Evolutionary conservation across 2,113 vertebrate genomes (phyloP).

Genomic region (Nasalis larvatus): DNA sequence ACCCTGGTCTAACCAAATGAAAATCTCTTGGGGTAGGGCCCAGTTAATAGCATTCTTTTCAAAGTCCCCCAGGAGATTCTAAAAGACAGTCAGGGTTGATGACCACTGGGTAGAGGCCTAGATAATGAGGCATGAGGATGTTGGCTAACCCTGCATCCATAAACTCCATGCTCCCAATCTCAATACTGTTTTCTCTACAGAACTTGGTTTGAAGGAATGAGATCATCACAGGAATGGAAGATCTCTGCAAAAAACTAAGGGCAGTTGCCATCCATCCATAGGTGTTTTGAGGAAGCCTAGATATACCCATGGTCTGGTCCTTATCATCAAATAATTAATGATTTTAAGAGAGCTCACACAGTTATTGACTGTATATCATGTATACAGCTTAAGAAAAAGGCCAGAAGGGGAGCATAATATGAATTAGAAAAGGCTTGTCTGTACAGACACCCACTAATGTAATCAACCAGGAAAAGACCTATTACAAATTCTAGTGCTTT

Average conservation of each 20-base stretch:
- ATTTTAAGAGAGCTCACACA: slow-evolving; percentile 21
- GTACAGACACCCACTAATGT: not conserved
- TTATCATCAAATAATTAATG: slow-evolving; percentile 13
- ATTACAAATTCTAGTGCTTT: slow-evolving; percentile 46
- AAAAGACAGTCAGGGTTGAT: not conserved
- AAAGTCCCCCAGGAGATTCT: not conserved
- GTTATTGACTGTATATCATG: slow-evolving; percentile 12
- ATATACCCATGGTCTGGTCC: not conserved
- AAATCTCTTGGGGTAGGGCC: not conserved
- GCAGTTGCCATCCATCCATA: not conserved
- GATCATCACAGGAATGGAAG: slow-evolving; percentile 2
- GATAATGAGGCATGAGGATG: not conserved
- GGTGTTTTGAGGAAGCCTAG: not conserved
- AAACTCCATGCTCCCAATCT: not conserved
- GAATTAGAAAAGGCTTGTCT: not conserved
- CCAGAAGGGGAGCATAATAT: not conserved
- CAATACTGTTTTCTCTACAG: not conserved
- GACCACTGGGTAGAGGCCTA: not conserved
- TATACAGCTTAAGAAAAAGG: slow-evolving; percentile 3
- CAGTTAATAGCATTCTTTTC: slow-evolving; percentile 1
- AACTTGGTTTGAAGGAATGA: not conserved
- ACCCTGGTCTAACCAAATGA: not conserved
- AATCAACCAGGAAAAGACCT: slow-evolving; percentile 15
- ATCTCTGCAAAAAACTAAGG: not conserved
- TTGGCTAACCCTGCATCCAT: not conserved